Evolutionary conservation across 1,140 invertebrate genomes (phyloP), one percentile per base, ranked within the genome.

Genomic region (Ganaspis sp.): DNA sequence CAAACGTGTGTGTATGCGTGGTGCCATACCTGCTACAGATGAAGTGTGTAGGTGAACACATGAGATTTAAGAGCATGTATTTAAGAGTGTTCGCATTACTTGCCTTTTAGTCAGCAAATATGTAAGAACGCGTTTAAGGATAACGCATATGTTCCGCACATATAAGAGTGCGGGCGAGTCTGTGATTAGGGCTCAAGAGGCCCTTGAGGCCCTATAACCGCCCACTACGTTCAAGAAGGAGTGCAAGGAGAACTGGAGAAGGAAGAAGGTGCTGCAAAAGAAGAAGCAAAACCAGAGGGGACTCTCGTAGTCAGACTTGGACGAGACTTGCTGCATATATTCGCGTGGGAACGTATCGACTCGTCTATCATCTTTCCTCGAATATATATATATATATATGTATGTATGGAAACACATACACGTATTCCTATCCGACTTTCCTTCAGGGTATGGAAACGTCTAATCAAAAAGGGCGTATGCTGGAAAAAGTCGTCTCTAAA

Each of bases 341-440:
- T 72, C 82, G 86, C 87, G 89, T 90, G 89, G 89, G 89, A 89
- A 90, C 87, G 82, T 88, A 90, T 90, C 85, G 86, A 83, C 87
- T 90, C 87, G 87, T 89, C 84, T 86, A 89, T 90, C 89, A 88
- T 87, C 84, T 83, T 84, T 82, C 81, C 83, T 80, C 80, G 77
- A 80, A 29, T 58, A 37, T 75, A 69, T 54, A 64, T 71, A 71
- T 70, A 54, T 70, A 38, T 69, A 42, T 75, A 71, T 54, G 69
- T 71, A 71, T 70, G 53, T 70, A 49, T 64, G 72, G 42, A 80
- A 74, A 80, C 72, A 72, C 77, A 77, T 77, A 75, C 71, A 69
- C 76, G 73, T 45, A 69, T 49, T 78, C 71, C 70, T 74, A 73
- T 78, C 69, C 72, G 23, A 74, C 72, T 76, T 71, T 76, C 76